phyloP scores from a whole-genome alignment of 2,797 vertebrate genomes.

The Semaprochilodus insignis region DNA sequence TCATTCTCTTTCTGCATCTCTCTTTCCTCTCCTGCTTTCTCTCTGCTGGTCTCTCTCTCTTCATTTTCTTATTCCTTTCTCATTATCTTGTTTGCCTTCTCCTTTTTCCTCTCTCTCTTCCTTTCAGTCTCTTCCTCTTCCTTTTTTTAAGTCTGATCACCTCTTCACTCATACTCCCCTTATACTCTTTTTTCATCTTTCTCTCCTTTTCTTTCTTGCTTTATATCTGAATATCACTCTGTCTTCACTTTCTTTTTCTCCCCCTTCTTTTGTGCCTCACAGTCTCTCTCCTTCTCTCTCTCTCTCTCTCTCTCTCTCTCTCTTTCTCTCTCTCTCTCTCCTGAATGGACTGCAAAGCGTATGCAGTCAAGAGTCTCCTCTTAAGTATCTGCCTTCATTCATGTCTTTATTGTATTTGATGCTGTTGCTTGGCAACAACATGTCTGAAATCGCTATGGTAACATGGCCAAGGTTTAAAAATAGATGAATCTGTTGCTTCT shows the following conservation, averaged over 20 bases:
- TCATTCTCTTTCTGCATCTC: background rate
- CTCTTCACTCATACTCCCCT: background rate
- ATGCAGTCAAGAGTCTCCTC: constrained; percentile 66
- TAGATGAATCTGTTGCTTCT: constrained; percentile 74
- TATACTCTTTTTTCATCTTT: background rate
- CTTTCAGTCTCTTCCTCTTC: background rate
- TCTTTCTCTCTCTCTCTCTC: constrained; percentile 17
- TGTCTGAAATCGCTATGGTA: constrained; percentile 94
- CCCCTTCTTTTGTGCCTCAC: background rate
- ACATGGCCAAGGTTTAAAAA: constrained; percentile 84
- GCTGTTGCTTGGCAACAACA: constrained; percentile 94
- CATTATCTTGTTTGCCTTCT: background rate
- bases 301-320: background rate
- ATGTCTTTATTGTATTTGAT: constrained; percentile 81
- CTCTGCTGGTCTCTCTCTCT: background rate
- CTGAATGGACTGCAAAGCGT: constrained; percentile 50
- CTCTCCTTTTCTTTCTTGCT: background rate
- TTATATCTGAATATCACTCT: background rate
- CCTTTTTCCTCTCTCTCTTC: too few species aligned
- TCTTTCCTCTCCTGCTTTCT: background rate
- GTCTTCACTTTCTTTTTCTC: background rate
- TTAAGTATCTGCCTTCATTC: constrained; percentile 80
- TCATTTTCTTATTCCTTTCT: too few species aligned
- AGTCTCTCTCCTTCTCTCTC: background rate
- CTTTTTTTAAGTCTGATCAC: background rate